Evolutionary conservation across 2,113 vertebrate species (phyloP).

Genomic region (Gasterosteus nipponicus): DNA sequence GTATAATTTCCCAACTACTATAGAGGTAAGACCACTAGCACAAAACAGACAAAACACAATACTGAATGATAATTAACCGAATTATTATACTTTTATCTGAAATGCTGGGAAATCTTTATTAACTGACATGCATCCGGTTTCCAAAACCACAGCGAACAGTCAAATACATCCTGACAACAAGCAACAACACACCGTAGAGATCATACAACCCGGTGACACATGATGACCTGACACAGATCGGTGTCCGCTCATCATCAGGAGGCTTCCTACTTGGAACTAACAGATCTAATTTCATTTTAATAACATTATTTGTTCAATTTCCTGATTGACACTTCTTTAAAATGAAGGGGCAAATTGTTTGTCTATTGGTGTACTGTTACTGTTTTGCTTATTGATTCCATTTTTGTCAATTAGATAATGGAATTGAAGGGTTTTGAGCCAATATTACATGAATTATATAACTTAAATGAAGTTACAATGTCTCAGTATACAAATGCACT

Average conservation of each 20-base stretch:
- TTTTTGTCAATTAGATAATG: not conserved
- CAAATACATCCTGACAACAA: conserved; percentile 60
- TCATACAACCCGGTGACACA: not conserved
- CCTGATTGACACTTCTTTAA: conserved; percentile 11
- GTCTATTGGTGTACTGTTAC: not conserved
- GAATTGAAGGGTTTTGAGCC: not conserved
- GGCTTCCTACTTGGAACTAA: conserved; percentile 52
- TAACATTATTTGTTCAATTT: not conserved
- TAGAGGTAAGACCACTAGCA: not conserved
- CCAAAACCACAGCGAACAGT: conserved; percentile 21
- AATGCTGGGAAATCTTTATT: conserved; percentile 65
- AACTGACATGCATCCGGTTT: conserved; percentile 29
- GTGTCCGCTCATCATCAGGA: conserved; percentile 53
- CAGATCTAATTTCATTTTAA: not conserved
- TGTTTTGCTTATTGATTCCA: not conserved
- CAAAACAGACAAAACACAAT: not conserved
- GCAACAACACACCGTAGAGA: conserved; percentile 6
- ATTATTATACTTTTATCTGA: not conserved
- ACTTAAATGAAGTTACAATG: not conserved
- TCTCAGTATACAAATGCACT: not conserved
- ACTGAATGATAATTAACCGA: not conserved
- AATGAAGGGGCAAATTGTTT: not conserved
- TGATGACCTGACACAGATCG: conserved; percentile 6
- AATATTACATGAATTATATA: not conserved
- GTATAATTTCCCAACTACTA: not conserved